phyloP scores from a whole-genome alignment of 2,113 vertebrate genomes.

The Poeciliopsis turrubarensis region DNA sequence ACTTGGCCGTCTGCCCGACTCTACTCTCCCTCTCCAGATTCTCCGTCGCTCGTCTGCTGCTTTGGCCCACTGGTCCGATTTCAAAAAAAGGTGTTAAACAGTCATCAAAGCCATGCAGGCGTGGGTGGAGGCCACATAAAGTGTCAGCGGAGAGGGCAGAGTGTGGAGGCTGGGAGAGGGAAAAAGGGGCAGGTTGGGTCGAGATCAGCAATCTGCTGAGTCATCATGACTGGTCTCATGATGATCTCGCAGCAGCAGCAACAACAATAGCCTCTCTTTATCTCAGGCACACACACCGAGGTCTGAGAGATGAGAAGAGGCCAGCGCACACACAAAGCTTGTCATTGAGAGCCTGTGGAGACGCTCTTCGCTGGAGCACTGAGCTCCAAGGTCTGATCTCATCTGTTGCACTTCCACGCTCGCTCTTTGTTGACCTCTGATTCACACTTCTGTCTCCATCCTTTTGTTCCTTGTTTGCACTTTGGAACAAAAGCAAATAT shows the following conservation, averaged over 20 bases:
- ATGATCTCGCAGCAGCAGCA: slow-evolving; percentile 67
- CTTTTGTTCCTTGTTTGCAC: slow-evolving; percentile 52
- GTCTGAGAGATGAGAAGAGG: slow-evolving; percentile 53
- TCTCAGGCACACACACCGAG: slow-evolving; percentile 45
- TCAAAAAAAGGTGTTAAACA: slow-evolving; percentile 7
- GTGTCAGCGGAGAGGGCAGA: slow-evolving; percentile 48
- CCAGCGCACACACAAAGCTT: slow-evolving; percentile 61
- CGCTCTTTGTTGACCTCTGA: slow-evolving; percentile 50
- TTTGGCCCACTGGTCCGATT: slow-evolving; percentile 11
- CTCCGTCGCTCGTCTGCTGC: background rate
- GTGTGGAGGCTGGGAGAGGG: slow-evolving; percentile 12
- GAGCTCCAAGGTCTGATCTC: slow-evolving; percentile 70
- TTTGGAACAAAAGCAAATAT: slow-evolving; percentile 3
- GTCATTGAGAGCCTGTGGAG: slow-evolving; percentile 60
- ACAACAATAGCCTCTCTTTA: slow-evolving; percentile 72
- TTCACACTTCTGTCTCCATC: slow-evolving; percentile 36
- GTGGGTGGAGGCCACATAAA: slow-evolving; percentile 4
- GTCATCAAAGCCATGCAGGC: too few species aligned
- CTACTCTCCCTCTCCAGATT: background rate
- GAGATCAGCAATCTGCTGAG: slow-evolving; percentile 74
- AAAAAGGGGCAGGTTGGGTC: background rate
- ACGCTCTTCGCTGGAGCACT: slow-evolving; percentile 60
- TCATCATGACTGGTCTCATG: slow-evolving; percentile 78
- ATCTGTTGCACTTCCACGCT: slow-evolving; percentile 62
- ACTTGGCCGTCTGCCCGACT: background rate